Evolutionary conservation across 2,888 invertebrate species (phyloP).

Genomic region (Ectobius pallidus): DNA sequence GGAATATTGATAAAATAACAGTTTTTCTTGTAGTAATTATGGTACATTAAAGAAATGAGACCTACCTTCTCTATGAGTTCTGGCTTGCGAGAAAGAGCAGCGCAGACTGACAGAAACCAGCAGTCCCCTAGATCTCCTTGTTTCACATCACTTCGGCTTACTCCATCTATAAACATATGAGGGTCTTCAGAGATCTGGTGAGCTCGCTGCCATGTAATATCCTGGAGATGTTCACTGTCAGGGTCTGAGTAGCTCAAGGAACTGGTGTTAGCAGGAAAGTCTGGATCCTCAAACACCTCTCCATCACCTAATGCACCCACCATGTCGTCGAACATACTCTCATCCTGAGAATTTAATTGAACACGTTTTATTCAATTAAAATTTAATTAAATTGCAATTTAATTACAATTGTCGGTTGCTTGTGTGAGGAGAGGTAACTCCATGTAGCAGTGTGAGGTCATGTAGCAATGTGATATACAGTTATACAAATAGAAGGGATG

Average conservation of each 20-base stretch:
- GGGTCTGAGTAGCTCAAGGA: slow-evolving; percentile 52
- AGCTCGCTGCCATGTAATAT: slow-evolving; percentile 57
- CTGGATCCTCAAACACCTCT: slow-evolving; percentile 58
- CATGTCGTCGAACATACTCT: neutral
- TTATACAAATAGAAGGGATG: no score
- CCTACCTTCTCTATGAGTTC: slow-evolving; percentile 57
- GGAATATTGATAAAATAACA: no score
- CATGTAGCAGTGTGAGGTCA: no score
- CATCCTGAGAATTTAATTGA: slow-evolving; percentile 38
- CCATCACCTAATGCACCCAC: slow-evolving; percentile 45
- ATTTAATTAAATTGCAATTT: no score
- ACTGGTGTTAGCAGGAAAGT: slow-evolving; percentile 60
- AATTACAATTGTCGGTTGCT: no score
- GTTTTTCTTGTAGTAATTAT: no score
- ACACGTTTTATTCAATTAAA: no score
- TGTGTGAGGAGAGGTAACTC: no score
- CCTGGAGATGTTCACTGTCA: slow-evolving; percentile 39
- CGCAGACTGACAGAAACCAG: slow-evolving; percentile 57
- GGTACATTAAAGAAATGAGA: no score
- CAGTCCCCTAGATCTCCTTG: slow-evolving; percentile 61
- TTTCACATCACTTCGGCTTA: slow-evolving; percentile 58
- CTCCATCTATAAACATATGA: slow-evolving; percentile 60
- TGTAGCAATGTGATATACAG: no score
- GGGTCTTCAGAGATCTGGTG: slow-evolving; percentile 60
- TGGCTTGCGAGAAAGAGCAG: slow-evolving; percentile 54